Conservation (phyloP, 2,888 invertebrate species). For the Drosophila lacicola region DNA sequence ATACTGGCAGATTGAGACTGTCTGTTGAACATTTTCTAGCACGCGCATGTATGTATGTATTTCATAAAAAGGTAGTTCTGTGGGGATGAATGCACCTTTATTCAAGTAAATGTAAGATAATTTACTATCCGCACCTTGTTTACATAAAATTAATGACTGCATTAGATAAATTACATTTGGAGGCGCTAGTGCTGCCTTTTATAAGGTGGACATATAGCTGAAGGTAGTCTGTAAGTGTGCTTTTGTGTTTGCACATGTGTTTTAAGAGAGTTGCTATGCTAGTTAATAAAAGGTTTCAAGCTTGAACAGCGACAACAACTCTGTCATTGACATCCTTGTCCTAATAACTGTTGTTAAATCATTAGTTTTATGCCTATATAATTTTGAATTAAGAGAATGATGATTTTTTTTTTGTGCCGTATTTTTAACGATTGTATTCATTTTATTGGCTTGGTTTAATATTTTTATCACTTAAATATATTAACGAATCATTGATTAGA, state of each 20-base stretch:
- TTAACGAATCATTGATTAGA: no score
- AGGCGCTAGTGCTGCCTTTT: constrained; percentile 19
- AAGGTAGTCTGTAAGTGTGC: not conserved
- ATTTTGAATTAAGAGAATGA: no score
- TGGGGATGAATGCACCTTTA: not conserved
- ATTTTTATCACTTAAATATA: no score
- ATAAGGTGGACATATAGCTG: constrained; percentile 16
- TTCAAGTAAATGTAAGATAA: constrained; percentile 56
- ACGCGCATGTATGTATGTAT: no score
- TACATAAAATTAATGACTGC: constrained; percentile 86
- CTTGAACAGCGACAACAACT: constrained; percentile 28
- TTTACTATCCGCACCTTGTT: constrained; percentile 86
- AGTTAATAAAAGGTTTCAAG: constrained; percentile 66
- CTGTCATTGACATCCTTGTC: constrained; percentile 11
- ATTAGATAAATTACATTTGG: constrained; percentile 83
- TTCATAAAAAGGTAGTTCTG: constrained; percentile 1
- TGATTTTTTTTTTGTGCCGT: no score
- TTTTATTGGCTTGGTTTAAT: no score
- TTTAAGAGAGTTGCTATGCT: constrained; percentile 36
- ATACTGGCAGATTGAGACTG: no score
- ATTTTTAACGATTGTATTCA: no score
- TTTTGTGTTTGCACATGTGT: constrained; percentile 4
- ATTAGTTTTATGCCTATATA: no score
- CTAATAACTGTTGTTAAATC: no score
- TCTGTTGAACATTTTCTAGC: no score